Base-by-base conservation (phyloP, 1,140 invertebrate species). In the Diorhabda sublineata region DNA sequence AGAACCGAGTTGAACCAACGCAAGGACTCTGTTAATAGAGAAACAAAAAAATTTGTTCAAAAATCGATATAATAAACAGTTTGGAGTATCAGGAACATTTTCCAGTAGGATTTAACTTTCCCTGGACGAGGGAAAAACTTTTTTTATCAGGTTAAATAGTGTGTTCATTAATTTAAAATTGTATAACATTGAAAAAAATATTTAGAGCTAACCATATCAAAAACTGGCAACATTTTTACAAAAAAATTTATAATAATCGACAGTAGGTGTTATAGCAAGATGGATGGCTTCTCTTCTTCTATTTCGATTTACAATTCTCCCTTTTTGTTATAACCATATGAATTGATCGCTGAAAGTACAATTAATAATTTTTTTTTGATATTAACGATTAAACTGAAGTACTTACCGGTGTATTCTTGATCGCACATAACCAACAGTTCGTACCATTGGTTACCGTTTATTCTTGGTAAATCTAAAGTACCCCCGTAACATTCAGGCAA, bases 401-500 rank as follows among this genome's bases (percentile, higher is more conserved):
- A 42, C 79, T 81, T 81, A 92, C 90, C 88, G 67, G 86, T 85
- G 78, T 89, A 93, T 82, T 94, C 92, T 59, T 85, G 79, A 73
- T 93, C 91, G 74, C 88, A 89, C 76, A 86, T 85, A 0, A 88
- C 61, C 42, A 94, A 79, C 26, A 93, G 76, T 76, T 92, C 84
- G 56, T 89, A 82, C 92, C 92, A 94, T 64, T 92, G 86, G 0
- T 82, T 71, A 3, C 91, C 90, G 5, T 84, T 87, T 42, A 92
- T 83, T 61, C 83, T 82, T 3, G 79, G 87, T 58, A 92, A 81
- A 68, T 88, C 83, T 2, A 91, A 76, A 4, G 87, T 90, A 42
- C 95, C 94, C 7, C 92, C 93, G 74, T 94, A 94, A 71, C 87
- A 87, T 3, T 88, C 83, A 0, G 93, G 92, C 69, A 97, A 82